Evolutionary conservation across 1,140 invertebrate genomes (phyloP).

Genomic region (Aphaenogaster ashmeadi): DNA sequence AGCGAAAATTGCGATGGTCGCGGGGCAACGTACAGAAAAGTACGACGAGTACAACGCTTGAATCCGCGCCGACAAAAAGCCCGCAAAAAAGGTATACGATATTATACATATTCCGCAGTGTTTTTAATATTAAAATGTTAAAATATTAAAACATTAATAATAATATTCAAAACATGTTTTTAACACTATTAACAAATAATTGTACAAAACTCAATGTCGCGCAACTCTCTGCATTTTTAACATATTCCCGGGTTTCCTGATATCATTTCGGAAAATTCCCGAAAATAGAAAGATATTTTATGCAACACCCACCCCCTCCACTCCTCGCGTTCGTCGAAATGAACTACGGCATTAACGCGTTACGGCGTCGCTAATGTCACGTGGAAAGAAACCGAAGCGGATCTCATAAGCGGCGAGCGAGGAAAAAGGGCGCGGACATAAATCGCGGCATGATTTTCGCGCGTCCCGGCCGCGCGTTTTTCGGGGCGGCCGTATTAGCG

Average conservation of each 20-base stretch:
- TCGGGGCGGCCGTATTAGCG: conserved; percentile 67
- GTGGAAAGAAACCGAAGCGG: conserved; percentile 5
- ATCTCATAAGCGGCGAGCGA: not conserved
- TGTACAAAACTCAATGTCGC: not conserved
- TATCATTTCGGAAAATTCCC: not conserved
- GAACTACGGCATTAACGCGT: not conserved
- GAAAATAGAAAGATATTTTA: not conserved
- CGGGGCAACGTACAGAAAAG: conserved; percentile 25
- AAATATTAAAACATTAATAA: conserved; percentile 19
- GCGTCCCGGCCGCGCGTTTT: conserved; percentile 63
- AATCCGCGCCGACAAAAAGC: conserved; percentile 8
- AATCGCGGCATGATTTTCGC: conserved; percentile 73
- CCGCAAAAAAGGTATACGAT: conserved; percentile 9
- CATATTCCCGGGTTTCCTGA: not conserved
- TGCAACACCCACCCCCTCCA: not conserved
- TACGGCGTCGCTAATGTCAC: not conserved
- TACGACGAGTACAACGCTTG: conserved; percentile 20
- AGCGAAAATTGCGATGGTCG: conserved; percentile 58
- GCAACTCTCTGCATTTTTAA: not conserved
- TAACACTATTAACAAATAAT: conserved; percentile 32
- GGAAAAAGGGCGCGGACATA: conserved; percentile 43
- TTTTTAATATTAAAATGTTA: conserved; percentile 44
- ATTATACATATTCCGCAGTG: conserved; percentile 32
- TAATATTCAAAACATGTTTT: conserved; percentile 28
- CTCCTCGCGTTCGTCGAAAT: not conserved